Evolutionary conservation across 2,113 vertebrate species (phyloP), one percentile per base, ranked within the genome.

Genomic region (Cyprinus carpio): DNA sequence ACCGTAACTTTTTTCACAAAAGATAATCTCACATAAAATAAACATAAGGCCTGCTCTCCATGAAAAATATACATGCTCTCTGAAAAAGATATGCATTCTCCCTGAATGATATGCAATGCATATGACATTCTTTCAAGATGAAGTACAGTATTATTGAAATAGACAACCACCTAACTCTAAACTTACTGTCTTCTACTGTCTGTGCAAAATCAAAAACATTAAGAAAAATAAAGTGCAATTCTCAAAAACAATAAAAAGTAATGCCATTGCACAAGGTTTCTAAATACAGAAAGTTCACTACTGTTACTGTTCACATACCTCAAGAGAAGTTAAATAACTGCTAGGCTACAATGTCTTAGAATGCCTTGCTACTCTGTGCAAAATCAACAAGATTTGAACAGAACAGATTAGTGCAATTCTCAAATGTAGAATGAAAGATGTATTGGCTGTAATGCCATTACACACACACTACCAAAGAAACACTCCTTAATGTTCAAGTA

Each of bases 321-420:
- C 62, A 64, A 64, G 60, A 64, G 10, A 64, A 64, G 56, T 58
- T 58, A 58, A 23, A 23, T 27, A 64, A 64, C 60, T 62, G 60
- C 60, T 64, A 64, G n/a, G 62, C 62, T n/a, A n/a, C n/a, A n/a
- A n/a, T n/a, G 23, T 2, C 62, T 64, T 11, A 3, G n/a, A n/a
- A n/a, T n/a, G n/a, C n/a, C n/a, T 64, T 64, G 62, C 62, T 64
- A 64, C 62, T 27, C 56, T 9, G 12, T 27, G 25, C n/a, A 64
- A 64, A 64, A 64, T 27, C 62, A 64, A 64, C 62, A 64, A 64
- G 62, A 64, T 64, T 64, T 29, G 25, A 64, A 64, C 25, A 64
- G 62, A 64, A 64, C 62, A 64, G 4, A 64, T 64, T 64, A 64
- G 25, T 64, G 4, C 62, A 64, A 64, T 64, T 64, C 62, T 64